Evolutionary conservation across 2,888 invertebrate genomes (phyloP), one percentile per base, ranked within the genome.

Genomic region (Torymus texanus): DNA sequence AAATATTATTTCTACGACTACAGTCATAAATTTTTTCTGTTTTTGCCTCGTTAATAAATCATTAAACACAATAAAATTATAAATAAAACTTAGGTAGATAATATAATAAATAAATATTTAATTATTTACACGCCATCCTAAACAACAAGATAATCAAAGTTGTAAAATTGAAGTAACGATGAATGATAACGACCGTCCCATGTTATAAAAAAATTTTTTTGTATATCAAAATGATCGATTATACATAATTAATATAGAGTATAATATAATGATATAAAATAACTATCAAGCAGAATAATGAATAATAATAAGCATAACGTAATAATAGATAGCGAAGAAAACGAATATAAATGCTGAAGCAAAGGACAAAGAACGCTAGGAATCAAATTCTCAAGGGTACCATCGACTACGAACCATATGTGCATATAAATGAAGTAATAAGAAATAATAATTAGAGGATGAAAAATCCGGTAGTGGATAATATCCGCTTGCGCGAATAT

Each of bases 111-210:
- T 58, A 8, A n/a, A 14, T 8, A 62, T 10, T 62, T 62, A 24
- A 62, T 62, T 62, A 0, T 29, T 29, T 13, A 62, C 24, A 61
- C 14, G 13, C 12, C 61, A 61, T 61, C 41, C 41, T 41, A 61
- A 61, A 61, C 24, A 14, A 24, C 21, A 24, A 24, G 5, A 24
- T 24, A 12, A 29, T 62, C 41, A 62, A 62, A 62, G 21, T 62
- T 29, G 29, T n/a, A 29, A 29, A 41, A 41, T 51, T 18, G 21
- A 55, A 21, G 13, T 24, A 55, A 58, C 58, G 51, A 66, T 66
- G 56, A 75, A 75, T 80, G 73, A 78, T 58, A 82, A 81, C 67
- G 71, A 82, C 82, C 82, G 82, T 82, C 82, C 82, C 80, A 72
- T 63, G 50, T 77, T 68, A 56, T 61, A 77, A 71, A 24, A 70